Conservation (phyloP, 2,888 invertebrate species). For the Plagiodera versicolora region DNA sequence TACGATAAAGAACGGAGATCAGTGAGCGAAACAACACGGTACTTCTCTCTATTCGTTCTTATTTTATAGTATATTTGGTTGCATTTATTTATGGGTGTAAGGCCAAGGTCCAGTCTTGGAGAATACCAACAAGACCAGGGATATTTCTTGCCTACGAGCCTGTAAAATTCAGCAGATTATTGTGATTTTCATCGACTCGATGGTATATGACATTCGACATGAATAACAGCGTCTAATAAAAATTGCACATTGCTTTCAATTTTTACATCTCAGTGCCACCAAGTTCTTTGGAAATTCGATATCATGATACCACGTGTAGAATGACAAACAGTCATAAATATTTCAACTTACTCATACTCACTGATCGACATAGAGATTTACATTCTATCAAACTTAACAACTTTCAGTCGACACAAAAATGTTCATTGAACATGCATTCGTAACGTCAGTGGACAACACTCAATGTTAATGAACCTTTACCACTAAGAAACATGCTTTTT, state of each 20-base stretch:
- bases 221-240: too few relatives aligned
- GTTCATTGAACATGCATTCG: background rate
- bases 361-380: background rate
- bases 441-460: background rate
- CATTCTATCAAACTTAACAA: background rate
- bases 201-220: too few relatives aligned
- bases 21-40: background rate
- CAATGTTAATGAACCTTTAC: background rate
- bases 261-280: too few relatives aligned
- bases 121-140: too few relatives aligned
- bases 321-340: background rate
- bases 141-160: too few relatives aligned
- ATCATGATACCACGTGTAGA: background rate
- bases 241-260: too few relatives aligned
- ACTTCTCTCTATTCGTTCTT: too few relatives aligned
- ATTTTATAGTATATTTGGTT: background rate
- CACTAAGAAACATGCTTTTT: background rate
- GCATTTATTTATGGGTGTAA: background rate
- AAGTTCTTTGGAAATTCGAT: background rate
- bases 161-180: too few relatives aligned
- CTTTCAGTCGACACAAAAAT: background rate
- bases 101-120: too few relatives aligned
- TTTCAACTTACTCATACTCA: background rate
- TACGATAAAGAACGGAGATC: constrained; percentile 14
- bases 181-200: too few relatives aligned